phyloP scores from a whole-genome alignment of 2,113 vertebrate genomes.

The Dermatemys mawii region DNA sequence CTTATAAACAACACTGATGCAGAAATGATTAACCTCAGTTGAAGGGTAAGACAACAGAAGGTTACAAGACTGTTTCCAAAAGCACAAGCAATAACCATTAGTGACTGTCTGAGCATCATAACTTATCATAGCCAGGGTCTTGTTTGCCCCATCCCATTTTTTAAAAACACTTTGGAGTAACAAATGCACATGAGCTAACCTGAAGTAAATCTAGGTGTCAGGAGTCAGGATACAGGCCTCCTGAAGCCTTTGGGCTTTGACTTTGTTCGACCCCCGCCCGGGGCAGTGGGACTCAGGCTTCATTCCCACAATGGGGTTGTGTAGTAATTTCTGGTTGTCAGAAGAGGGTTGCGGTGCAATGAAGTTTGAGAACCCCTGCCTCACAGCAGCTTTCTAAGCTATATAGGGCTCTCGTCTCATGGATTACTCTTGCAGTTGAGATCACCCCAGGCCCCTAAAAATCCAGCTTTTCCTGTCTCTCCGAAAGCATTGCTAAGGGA shows the following conservation, averaged over 20 bases:
- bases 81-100: conserved; percentile 44
- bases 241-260: too few relatives aligned
- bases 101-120: background rate
- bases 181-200: background rate
- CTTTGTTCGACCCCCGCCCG: too few relatives aligned
- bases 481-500: background rate
- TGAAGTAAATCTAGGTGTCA: background rate
- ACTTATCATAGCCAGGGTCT: background rate
- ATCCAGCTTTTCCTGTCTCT: background rate
- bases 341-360: too few relatives aligned
- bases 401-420: background rate
- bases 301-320: too few relatives aligned
- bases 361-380: too few relatives aligned
- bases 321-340: too few relatives aligned
- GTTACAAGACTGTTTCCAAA: conserved; percentile 51
- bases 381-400: background rate
- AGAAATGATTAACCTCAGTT: conserved; percentile 62
- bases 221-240: too few relatives aligned
- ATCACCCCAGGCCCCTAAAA: background rate
- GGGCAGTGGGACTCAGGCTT: rapidly evolving
- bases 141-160: background rate
- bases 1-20: conserved; percentile 48
- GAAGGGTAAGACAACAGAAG: conserved; percentile 59
- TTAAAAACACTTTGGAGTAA: background rate
- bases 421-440: background rate